phyloP scores from a whole-genome alignment of 2,113 vertebrate species.

The Sitta europaea region DNA sequence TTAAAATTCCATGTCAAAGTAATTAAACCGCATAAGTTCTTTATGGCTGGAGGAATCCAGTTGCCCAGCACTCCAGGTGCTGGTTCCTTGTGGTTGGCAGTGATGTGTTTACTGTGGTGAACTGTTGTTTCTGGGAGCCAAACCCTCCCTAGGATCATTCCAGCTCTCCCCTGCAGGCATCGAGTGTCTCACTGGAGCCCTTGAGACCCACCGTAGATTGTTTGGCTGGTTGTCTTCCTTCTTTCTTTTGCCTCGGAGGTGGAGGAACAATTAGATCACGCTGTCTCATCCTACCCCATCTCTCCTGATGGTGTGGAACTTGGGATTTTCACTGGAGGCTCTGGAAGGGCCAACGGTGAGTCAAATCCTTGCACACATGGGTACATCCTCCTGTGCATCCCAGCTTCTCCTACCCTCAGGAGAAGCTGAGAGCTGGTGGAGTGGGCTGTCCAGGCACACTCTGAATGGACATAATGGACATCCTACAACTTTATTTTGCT shows the following conservation, averaged over 20 bases:
- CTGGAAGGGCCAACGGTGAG: not conserved
- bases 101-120: not conserved
- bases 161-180: not conserved
- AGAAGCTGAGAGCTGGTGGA: not conserved
- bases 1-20: not conserved
- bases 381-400: not conserved
- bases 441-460: not conserved
- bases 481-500: not conserved
- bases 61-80: not conserved
- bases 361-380: not conserved
- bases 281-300: not conserved
- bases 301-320: not conserved
- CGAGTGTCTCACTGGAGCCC: not conserved
- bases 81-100: not conserved
- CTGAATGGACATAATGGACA: not conserved
- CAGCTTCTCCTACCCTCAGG: not conserved
- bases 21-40: not conserved
- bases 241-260: not conserved
- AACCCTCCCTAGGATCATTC: not conserved
- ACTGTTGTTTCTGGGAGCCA: not conserved
- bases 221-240: not conserved
- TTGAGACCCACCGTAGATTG: not conserved
- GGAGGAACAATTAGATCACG: accelerated
- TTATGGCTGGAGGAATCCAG: not conserved
- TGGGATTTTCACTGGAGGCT: not conserved